These are phyloP conservation scores for Xylota segnis DNA, from an alignment of 2,888 invertebrate species.

Conservation along the genomic window DNA sequence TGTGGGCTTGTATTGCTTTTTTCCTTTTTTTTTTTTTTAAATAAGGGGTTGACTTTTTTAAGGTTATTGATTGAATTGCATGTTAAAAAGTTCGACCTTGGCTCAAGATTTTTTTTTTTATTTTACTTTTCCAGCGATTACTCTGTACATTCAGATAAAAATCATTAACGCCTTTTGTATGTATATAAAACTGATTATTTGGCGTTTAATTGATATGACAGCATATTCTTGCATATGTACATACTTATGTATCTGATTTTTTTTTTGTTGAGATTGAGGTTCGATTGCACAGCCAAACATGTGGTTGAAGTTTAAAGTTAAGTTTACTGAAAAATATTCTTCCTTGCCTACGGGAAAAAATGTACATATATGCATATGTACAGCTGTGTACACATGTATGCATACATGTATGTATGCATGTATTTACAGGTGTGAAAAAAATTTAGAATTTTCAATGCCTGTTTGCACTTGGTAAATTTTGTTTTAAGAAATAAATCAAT, in stretches of 20 bases:
- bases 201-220: slow-evolving; percentile 28
- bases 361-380: not conserved
- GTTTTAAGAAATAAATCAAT: not conserved
- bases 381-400: too few species aligned
- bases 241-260: too few species aligned
- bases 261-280: slow-evolving; percentile 12
- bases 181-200: not conserved
- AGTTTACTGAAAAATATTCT: not conserved
- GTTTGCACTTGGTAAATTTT: not conserved
- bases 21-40: not conserved
- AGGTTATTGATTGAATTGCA: slow-evolving; percentile 21
- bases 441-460: not conserved
- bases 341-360: not conserved
- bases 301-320: slow-evolving; percentile 18
- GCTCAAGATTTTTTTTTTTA: slow-evolving; percentile 13
- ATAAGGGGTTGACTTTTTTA: not conserved
- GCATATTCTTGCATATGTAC: not conserved
- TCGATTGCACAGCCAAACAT: slow-evolving; percentile 1
- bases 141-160: slow-evolving; percentile 15
- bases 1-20: not conserved
- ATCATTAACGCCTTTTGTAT: slow-evolving; percentile 7
- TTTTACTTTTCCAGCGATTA: slow-evolving; percentile 3
- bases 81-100: slow-evolving; percentile 44
- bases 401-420: not conserved
- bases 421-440: not conserved